Percentiles rank a stretch among this genome's conserved stretches.
These are phyloP conservation scores for Malthinus flaveolus DNA, from an alignment of 2,888 invertebrate species.

Conservation along the genomic window DNA sequence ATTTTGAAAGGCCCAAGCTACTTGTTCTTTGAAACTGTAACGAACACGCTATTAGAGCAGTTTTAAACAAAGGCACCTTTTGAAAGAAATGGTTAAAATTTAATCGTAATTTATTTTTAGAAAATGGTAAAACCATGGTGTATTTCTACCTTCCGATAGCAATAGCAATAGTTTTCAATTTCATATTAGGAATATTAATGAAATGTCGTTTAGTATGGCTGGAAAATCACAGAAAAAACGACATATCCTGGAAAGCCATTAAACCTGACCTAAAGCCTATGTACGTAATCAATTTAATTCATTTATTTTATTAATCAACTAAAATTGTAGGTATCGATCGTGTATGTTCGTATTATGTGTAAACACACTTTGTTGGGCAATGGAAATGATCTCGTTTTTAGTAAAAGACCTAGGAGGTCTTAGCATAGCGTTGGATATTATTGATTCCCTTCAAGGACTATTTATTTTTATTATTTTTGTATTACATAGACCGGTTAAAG, in stretches of 20 bases:
- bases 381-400: slow-evolving; percentile 48
- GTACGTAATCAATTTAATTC: slow-evolving; percentile 25
- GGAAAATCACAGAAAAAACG: slow-evolving; percentile 4
- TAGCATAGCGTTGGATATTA: slow-evolving; percentile 48
- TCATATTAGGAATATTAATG: slow-evolving; percentile 22
- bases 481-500: slow-evolving; percentile 42
- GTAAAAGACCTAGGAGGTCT: slow-evolving; percentile 33
- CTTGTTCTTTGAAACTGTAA: neutral
- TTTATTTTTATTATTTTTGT: slow-evolving; percentile 52
- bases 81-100: neutral
- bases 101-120: slow-evolving; percentile 20
- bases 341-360: slow-evolving; percentile 51
- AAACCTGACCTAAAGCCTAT: slow-evolving; percentile 29
- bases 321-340: slow-evolving; percentile 44
- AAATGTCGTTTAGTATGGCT: slow-evolving; percentile 21
- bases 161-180: slow-evolving; percentile 24
- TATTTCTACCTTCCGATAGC: slow-evolving; percentile 34
- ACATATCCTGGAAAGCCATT: slow-evolving; percentile 20
- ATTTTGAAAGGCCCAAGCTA: neutral
- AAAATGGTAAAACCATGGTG: slow-evolving; percentile 26
- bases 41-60: no score
- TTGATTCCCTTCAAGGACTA: slow-evolving; percentile 50
- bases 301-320: neutral
- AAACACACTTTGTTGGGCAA: slow-evolving; percentile 52
- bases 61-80: neutral